Percentiles rank a stretch among this genome's conserved stretches.
Evolutionary conservation across 2,113 vertebrate species (phyloP).

Genomic region (Archocentrus centrarchus): DNA sequence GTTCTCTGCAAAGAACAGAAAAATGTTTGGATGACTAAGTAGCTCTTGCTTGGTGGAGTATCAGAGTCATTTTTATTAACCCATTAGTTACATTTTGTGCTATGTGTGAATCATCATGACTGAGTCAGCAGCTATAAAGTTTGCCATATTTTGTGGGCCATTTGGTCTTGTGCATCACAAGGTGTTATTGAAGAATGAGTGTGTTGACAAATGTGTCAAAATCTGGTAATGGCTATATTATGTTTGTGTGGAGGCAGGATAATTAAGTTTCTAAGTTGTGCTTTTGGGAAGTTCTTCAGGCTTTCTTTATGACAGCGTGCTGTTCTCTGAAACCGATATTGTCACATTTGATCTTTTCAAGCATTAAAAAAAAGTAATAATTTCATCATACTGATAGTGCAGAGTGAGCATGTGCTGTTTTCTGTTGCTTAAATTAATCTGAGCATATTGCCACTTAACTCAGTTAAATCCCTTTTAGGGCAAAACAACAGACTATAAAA

Average conservation of each 20-base stretch:
- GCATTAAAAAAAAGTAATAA: neutral
- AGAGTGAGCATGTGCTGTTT: constrained; percentile 12
- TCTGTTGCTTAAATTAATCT: constrained; percentile 34
- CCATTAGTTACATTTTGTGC: neutral
- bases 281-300: neutral
- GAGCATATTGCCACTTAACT: constrained; percentile 48
- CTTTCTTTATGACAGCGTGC: neutral
- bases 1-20: neutral
- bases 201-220: constrained; percentile 18
- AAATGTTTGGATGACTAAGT: neutral
- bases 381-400: neutral
- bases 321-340: neutral
- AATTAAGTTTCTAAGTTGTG: neutral
- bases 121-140: constrained; percentile 37
- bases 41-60: neutral
- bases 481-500: constrained; percentile 38
- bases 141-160: constrained; percentile 12
- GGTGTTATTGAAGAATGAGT: constrained; percentile 11
- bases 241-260: neutral
- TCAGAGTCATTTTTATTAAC: neutral
- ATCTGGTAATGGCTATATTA: constrained; percentile 14
- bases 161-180: constrained; percentile 33
- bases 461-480: constrained; percentile 59
- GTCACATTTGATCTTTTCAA: constrained; percentile 12
- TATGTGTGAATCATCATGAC: constrained; percentile 18